phyloP scores from a whole-genome alignment of 2,113 vertebrate species.

The Tragelaphus buxtoni region DNA sequence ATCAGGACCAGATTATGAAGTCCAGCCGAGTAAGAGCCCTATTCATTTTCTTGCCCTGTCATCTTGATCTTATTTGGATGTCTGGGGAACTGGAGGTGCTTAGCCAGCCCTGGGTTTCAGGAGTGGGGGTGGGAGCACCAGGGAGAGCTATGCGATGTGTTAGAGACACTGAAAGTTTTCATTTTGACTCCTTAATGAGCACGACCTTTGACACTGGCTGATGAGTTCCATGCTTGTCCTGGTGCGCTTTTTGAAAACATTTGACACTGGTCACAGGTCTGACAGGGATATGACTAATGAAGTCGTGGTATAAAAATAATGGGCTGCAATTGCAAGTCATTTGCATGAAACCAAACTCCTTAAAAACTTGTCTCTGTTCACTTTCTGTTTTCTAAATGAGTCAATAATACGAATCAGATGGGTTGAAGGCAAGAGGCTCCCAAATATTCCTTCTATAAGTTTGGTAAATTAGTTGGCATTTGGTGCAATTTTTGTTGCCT shows the following conservation, averaged over 20 bases:
- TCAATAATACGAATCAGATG: slow-evolving; percentile 90
- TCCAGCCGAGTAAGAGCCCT: slow-evolving; percentile 83
- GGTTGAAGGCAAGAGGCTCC: slow-evolving; percentile 82
- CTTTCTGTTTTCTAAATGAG: slow-evolving; percentile 89
- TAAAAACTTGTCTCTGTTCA: slow-evolving; percentile 90
- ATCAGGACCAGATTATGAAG: slow-evolving; percentile 86
- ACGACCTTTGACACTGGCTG: slow-evolving; percentile 94
- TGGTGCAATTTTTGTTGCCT: slow-evolving; percentile 87
- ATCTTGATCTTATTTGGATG: slow-evolving; percentile 90
- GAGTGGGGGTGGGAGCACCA: slow-evolving; percentile 81
- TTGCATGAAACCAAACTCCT: slow-evolving; percentile 86
- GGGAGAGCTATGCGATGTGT: slow-evolving; percentile 85
- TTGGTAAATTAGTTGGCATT: slow-evolving; percentile 88
- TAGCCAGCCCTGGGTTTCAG: slow-evolving; percentile 76
- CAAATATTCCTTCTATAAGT: slow-evolving; percentile 84
- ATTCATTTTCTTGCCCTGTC: slow-evolving; percentile 85
- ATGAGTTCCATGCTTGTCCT: slow-evolving; percentile 99
- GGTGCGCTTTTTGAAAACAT: slow-evolving; percentile 90
- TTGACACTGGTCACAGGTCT: slow-evolving; percentile 91
- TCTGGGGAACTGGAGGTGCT: slow-evolving; percentile 85
- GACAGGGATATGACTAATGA: slow-evolving; percentile 99
- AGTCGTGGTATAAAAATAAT: slow-evolving; percentile 96
- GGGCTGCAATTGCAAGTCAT: slow-evolving; percentile 88
- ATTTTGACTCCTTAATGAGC: slow-evolving; percentile 99
- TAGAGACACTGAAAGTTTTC: slow-evolving; percentile 98